Base-by-base conservation (phyloP, 92 coral and sea anemone species). In the Meandrina meandrites region DNA sequence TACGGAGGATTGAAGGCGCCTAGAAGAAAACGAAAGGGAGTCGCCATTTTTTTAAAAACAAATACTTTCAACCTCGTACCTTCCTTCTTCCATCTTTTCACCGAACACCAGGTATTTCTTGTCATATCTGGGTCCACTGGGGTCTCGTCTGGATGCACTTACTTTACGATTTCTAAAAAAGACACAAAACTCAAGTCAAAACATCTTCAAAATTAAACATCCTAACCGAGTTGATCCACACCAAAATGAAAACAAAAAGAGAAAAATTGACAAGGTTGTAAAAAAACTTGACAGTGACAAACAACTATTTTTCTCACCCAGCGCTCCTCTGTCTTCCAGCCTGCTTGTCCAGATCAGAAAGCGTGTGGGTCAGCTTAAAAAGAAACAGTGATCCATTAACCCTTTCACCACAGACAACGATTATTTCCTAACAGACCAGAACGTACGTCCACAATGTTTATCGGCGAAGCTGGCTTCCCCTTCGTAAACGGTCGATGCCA, bases 51-150 rank as follows among this genome's bases (percentile, higher is more conserved):
- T 64, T 1, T 5, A 9, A 2, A n/a, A 64, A 15, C 48, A 22
- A 72, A 72, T 40, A 34, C 5, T 0, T 34, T 36, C 4, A 72
- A 24, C 35, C 27, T 70, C 98, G 84, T 87, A 89, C 98, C 90
- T 91, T 71, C 87, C 95, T 18, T 92, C 97, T 53, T 96, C 98
- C 32, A 89, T 88, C 78, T 90, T 95, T 35, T 96, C 99, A 37
- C 98, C 99, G 86, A 96, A 96, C 72, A 95, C 97, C 90, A 95
- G 80, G 88, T 90, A 96, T 72, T 93, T 96, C 90, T 92, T 96
- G 89, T 96, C 99, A 37, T 90, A 95, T 84, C 93, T 95, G 35
- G 93, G 92, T 24, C 90, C 91, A 47, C 57, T 83, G 6, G 92
- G 91, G 58, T 93, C 89, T 79, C 95, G 88, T 47, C 78, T 83